Evolutionary conservation across 2,797 vertebrate genomes (phyloP), one percentile per base, ranked within the genome.

Genomic region (Chaetodon trifasciatus): DNA sequence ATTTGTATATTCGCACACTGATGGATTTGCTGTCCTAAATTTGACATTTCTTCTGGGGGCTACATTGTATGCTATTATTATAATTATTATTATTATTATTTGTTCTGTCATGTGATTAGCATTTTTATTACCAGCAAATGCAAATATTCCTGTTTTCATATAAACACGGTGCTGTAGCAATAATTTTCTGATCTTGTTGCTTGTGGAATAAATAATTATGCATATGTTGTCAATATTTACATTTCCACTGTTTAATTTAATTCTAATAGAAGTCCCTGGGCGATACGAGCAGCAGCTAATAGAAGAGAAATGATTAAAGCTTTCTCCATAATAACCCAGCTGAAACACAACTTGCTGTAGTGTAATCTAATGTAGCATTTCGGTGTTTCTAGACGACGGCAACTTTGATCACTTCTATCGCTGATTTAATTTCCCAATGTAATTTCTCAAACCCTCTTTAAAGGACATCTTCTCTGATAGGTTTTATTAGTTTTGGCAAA

Each of bases 141-240:
- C 81, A 86, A 90, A 88, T 87, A 63, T 77, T 84, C 55, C 77
- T 81, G 78, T 91, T 86, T 92, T 90, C 85, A 82, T 82, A 88
- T 87, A 70, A 88, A 84, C 83, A 80, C 67, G 24, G 86, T 44
- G 76, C 84, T 57, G 82, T 21, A 39, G 91, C 89, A 91, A 89
- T 89, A 88, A 91, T 91, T 88, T 92, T 90, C 87, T 86, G 83
- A 91, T 93, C 89, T 88, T 81, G 86, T 89, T 86, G 90, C 88
- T 89, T 6, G 74, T 89, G 88, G 88, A 92, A 89, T 91, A 93
- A 92, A 93, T 92, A 94, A 94, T 93, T 86, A 90, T 87, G 90
- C 90, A 82, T 89, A 92, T 88, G 91, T 92, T 93, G 92, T 94
- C 93, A 94, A 93, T 95, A 94, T 94, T 94, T 93, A 93, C 91